phyloP scores from a whole-genome alignment of 2,797 vertebrate genomes.

The Ctenochaetus hawaiiensis region DNA sequence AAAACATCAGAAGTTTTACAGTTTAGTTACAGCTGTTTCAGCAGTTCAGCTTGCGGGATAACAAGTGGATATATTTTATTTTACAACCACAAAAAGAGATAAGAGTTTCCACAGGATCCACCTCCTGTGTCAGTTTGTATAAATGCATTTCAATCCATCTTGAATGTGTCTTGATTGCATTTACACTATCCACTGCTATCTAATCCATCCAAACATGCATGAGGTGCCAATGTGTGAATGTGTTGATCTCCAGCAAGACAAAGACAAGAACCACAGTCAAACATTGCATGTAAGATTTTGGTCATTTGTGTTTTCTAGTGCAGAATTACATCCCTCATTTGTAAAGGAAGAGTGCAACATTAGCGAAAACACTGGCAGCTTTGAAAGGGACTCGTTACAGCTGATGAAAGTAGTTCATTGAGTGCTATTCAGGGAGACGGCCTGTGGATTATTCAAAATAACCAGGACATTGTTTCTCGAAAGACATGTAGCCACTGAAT shows the following conservation, averaged over 20 bases:
- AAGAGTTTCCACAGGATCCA: no score
- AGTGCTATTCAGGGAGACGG: constrained; percentile 16
- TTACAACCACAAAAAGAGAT: no score
- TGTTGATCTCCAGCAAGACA: neutral
- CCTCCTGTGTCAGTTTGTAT: no score
- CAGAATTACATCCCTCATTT: neutral
- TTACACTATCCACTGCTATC: neutral
- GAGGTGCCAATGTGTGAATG: neutral
- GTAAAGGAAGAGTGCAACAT: neutral
- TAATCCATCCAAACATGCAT: neutral
- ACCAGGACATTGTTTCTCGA: constrained; percentile 39
- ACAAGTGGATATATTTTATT: no score
- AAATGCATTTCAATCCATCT: neutral
- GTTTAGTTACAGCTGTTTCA: no score
- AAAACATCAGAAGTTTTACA: no score
- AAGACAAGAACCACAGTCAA: neutral
- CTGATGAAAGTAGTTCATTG: constrained; percentile 4
- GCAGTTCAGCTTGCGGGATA: no score
- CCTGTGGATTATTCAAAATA: constrained; percentile 43
- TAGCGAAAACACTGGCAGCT: neutral
- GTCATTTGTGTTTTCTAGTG: neutral
- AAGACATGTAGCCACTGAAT: constrained; percentile 39
- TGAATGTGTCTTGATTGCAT: neutral
- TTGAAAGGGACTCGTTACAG: neutral
- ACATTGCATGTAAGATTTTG: neutral